These are phyloP conservation scores for Drosophila truncata DNA, from an alignment of 1,140 invertebrate species.

Conservation along the genomic window DNA sequence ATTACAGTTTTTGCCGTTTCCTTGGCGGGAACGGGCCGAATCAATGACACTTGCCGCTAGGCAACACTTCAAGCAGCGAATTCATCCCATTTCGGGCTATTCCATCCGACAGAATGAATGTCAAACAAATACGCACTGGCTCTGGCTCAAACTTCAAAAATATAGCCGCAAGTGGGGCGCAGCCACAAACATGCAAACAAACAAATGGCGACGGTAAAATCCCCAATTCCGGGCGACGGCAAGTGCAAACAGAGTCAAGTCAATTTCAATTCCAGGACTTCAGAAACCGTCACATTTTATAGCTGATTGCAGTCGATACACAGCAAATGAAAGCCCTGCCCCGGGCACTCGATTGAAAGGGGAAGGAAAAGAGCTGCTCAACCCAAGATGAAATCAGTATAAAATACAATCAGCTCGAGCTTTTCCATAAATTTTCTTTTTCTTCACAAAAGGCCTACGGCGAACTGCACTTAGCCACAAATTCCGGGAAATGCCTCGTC, in stretches of 20 bases:
- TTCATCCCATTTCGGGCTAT: constrained; percentile 2
- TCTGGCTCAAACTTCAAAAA: constrained; percentile 63
- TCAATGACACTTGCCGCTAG: constrained; percentile 38
- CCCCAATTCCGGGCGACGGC: constrained; percentile 50
- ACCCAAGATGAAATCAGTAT: constrained; percentile 33
- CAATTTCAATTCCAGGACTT: constrained; percentile 48
- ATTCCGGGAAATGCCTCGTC: constrained; percentile 18
- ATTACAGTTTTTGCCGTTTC: constrained; percentile 28
- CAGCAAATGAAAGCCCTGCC: constrained; percentile 67
- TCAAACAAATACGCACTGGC: constrained; percentile 19
- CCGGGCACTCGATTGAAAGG: constrained; percentile 23
- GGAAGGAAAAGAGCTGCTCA: constrained; percentile 11
- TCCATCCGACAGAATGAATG: constrained; percentile 7
- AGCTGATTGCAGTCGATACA: constrained; percentile 73
- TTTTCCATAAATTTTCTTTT: constrained; percentile 31
- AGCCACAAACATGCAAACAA: constrained; percentile 55
- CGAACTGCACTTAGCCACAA: constrained; percentile 66
- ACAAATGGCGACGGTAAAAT: constrained; percentile 23
- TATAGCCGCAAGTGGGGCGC: constrained; percentile 72
- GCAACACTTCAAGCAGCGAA: constrained; percentile 30
- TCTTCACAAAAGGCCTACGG: constrained; percentile 47
- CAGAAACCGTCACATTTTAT: constrained; percentile 66
- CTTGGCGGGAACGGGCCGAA: not conserved
- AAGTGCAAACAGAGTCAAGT: constrained; percentile 72
- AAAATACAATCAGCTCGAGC: constrained; percentile 6